Percentiles rank a stretch among this genome's conserved stretches.
Evolutionary conservation across 53 echinoderm and acorn worm species (phyloP).

Genomic region (Pentamera pediparva): DNA sequence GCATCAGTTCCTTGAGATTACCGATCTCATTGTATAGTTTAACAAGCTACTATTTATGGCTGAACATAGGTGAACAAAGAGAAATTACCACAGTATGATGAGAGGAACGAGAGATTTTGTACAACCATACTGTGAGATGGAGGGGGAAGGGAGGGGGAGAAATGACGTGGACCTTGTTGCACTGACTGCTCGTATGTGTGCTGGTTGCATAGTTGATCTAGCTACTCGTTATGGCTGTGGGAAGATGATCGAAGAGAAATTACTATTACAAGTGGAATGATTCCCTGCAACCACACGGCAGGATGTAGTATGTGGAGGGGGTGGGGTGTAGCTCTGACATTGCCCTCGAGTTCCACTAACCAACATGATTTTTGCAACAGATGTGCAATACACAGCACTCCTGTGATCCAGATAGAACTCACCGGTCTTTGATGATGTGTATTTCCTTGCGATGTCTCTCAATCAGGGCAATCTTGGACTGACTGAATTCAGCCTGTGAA

Average conservation of each 20-base stretch:
- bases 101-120: background rate
- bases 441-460: conserved; percentile 77
- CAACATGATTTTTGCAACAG: background rate
- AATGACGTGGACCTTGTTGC: conserved; percentile 90
- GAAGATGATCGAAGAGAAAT: background rate
- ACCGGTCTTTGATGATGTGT: conserved; percentile 77
- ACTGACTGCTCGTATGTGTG: conserved; percentile 90
- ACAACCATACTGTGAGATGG: background rate
- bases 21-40: conserved; percentile 82
- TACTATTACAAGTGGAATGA: background rate
- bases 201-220: conserved; percentile 73
- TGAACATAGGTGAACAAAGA: background rate
- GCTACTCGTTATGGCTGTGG: conserved; percentile 56
- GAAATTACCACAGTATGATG: background rate
- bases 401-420: background rate
- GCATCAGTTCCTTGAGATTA: conserved; percentile 83
- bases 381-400: background rate
- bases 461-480: conserved; percentile 82
- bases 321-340: background rate
- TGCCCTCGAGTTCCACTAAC: background rate
- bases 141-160: background rate
- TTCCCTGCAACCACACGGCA: background rate
- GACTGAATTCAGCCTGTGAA: conserved; percentile 88
- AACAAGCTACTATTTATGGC: conserved; percentile 58
- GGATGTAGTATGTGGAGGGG: background rate